phyloP scores from a whole-genome alignment of 2,888 invertebrate species.

The Troides aeacus region DNA sequence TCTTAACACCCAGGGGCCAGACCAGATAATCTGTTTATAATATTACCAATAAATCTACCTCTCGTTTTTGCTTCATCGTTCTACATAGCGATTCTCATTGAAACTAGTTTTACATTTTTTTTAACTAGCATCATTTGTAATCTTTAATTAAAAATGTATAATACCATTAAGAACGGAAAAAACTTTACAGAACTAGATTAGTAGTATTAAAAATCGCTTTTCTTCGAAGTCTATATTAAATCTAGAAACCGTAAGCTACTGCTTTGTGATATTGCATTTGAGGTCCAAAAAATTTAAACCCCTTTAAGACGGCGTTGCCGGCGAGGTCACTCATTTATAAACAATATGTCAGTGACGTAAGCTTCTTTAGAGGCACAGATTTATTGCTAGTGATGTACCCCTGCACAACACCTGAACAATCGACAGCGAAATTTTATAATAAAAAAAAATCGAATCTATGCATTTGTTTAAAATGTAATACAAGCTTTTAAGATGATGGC shows the following conservation, averaged over 20 bases:
- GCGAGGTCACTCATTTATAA: slow-evolving; percentile 72
- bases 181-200: not conserved
- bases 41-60: no score
- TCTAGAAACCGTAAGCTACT: not conserved
- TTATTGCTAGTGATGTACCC: slow-evolving; percentile 67
- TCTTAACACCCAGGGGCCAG: no score
- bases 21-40: no score
- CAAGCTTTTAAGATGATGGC: no score
- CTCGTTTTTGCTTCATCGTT: no score
- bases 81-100: no score
- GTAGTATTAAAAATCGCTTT: not conserved
- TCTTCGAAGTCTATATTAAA: not conserved
- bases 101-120: no score
- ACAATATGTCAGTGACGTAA: slow-evolving; percentile 79
- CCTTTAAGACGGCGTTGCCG: slow-evolving; percentile 39
- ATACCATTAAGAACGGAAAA: not conserved
- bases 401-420: slow-evolving; percentile 40
- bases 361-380: slow-evolving; percentile 78
- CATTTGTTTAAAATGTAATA: no score
- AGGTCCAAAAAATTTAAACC: slow-evolving; percentile 32
- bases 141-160: not conserved
- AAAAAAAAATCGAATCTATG: no score
- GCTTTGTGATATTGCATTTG: not conserved
- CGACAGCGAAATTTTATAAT: slow-evolving; percentile 33
- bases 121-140: no score